Conservation (phyloP, 1,140 invertebrate species). For the Drosophila gunungcola region DNA sequence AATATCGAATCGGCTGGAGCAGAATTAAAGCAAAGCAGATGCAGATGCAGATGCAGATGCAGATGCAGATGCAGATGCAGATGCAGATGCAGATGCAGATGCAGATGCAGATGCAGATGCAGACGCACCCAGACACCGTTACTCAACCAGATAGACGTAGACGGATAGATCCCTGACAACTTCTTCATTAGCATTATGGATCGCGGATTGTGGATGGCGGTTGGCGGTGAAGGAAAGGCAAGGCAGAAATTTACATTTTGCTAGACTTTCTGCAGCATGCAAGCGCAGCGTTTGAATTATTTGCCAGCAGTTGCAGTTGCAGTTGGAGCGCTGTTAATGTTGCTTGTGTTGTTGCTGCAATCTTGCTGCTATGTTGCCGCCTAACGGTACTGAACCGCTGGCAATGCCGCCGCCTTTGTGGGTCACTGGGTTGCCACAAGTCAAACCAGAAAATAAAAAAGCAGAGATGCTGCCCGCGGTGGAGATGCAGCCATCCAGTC, state of each 20-base stretch:
- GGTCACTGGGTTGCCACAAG: conserved; percentile 76
- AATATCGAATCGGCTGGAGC: conserved; percentile 7
- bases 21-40: conserved; percentile 10
- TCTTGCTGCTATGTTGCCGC: conserved; percentile 61
- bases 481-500: conserved; percentile 25
- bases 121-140: conserved; percentile 58
- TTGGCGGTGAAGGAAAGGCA: conserved; percentile 17
- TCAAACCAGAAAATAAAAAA: conserved; percentile 33
- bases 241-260: conserved; percentile 71
- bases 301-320: conserved; percentile 17
- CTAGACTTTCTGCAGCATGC: conserved; percentile 44
- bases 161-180: conserved; percentile 46
- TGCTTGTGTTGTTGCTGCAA: conserved; percentile 23
- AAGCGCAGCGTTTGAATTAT: conserved; percentile 32
- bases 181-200: conserved; percentile 77
- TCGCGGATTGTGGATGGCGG: conserved; percentile 33
- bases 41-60: conserved; percentile 16
- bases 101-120: conserved; percentile 13
- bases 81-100: no score
- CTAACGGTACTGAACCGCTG: conserved; percentile 66
- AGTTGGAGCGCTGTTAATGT: conserved; percentile 19
- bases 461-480: conserved; percentile 21
- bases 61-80: no score
- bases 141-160: conserved; percentile 31
- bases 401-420: conserved; percentile 63